Evolutionary conservation across 2,797 vertebrate genomes (phyloP).

Genomic region (Macrochelys suwanniensis): DNA sequence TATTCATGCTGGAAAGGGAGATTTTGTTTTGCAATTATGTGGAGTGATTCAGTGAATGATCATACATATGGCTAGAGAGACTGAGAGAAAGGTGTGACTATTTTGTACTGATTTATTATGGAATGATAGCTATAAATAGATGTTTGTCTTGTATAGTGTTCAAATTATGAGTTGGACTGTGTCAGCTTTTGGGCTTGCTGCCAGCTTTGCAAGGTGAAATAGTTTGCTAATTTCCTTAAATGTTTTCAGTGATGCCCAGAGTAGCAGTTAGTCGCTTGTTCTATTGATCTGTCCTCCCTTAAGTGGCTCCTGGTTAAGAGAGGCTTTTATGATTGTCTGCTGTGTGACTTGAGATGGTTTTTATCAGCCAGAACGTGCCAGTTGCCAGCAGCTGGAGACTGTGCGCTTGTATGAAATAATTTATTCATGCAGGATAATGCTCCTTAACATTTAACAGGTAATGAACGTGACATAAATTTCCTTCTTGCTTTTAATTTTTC

Average conservation of each 20-base stretch:
- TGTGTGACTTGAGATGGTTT: constrained; percentile 78
- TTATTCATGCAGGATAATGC: constrained; percentile 85
- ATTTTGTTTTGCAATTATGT: constrained; percentile 49
- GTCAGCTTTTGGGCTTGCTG: constrained; percentile 64
- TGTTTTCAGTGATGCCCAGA: constrained; percentile 80
- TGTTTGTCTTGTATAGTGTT: constrained; percentile 51
- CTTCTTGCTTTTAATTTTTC: constrained; percentile 86
- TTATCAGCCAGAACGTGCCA: constrained; percentile 75
- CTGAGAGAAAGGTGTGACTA: constrained; percentile 11
- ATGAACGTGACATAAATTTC: constrained; percentile 86
- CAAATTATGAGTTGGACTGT: constrained; percentile 63
- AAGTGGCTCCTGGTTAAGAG: constrained; percentile 81
- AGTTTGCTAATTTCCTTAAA: constrained; percentile 82
- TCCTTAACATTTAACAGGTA: constrained; percentile 88
- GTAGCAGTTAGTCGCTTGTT: constrained; percentile 81
- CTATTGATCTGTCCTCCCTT: constrained; percentile 76
- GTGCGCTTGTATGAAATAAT: constrained; percentile 82
- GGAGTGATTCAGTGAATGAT: constrained; percentile 12
- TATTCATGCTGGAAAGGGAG: constrained; percentile 11
- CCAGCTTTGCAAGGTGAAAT: constrained; percentile 78
- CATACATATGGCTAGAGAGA: constrained; percentile 34
- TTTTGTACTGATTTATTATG: constrained; percentile 70
- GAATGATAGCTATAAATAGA: constrained; percentile 51
- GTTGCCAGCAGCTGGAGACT: constrained; percentile 80
- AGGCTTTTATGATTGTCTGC: constrained; percentile 79